phyloP scores from a whole-genome alignment of 2,888 invertebrate genomes.

The Galerucella calmariensis region DNA sequence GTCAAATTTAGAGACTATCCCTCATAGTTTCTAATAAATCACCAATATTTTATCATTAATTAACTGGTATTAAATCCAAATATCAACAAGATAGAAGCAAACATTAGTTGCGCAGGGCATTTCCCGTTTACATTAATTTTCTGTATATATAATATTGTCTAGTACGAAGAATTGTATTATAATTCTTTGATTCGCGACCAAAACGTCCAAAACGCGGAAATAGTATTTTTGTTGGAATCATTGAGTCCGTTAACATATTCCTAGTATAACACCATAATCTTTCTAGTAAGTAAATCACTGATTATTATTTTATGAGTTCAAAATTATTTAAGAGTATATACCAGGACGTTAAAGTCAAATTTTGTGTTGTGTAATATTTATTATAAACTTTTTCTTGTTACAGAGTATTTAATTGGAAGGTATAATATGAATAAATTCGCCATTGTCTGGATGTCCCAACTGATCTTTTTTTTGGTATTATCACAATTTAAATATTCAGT shows the following conservation, averaged over 20 bases:
- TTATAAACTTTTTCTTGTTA: neutral
- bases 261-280: no score
- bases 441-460: neutral
- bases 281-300: no score
- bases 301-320: no score
- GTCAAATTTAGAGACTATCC: neutral
- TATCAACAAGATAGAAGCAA: constrained; percentile 11
- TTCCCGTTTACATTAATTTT: neutral
- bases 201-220: neutral
- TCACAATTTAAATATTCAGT: neutral
- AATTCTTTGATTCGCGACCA: neutral
- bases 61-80: neutral
- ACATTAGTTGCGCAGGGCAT: constrained; percentile 5
- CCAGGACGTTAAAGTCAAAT: no score
- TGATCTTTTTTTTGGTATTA: neutral
- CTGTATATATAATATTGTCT: neutral
- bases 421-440: neutral
- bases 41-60: constrained; percentile 2
- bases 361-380: no score
- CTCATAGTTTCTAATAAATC: neutral
- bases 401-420: neutral
- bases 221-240: no score
- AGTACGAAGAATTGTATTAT: neutral
- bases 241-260: no score
- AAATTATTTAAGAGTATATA: no score